phyloP scores from a whole-genome alignment of 2,113 vertebrate genomes.

The Ramphastos sulfuratus region DNA sequence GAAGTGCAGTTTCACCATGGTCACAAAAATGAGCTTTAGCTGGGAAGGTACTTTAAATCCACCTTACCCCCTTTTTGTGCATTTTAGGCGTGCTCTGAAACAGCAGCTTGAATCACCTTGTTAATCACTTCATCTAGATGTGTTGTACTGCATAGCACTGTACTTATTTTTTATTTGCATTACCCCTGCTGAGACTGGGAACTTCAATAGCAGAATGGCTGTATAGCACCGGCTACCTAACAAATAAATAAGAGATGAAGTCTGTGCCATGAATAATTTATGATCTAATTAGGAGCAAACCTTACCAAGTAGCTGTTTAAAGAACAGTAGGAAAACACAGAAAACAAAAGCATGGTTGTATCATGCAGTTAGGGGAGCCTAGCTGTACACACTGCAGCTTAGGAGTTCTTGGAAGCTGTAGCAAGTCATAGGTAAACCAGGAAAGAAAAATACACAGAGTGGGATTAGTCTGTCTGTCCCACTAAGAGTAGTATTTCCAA shows the following conservation, averaged over 20 bases:
- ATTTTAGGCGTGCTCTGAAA: neutral
- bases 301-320: neutral
- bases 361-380: neutral
- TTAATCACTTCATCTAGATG: neutral
- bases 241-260: neutral
- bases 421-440: neutral
- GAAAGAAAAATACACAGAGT: neutral
- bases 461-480: neutral
- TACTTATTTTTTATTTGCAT: neutral
- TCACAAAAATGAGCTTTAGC: neutral
- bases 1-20: neutral
- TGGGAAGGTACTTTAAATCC: neutral
- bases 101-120: neutral
- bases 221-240: neutral
- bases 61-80: neutral
- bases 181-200: neutral
- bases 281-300: constrained; percentile 6
- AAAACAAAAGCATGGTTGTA: neutral
- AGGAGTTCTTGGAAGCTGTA: neutral
- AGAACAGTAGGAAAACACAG: neutral
- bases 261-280: neutral
- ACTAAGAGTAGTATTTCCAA: neutral
- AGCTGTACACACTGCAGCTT: neutral
- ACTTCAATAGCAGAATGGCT: neutral
- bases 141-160: neutral